These are phyloP conservation scores for Microtus richardsoni DNA, from an alignment of 2,113 vertebrate genomes.

Conservation along the genomic window DNA sequence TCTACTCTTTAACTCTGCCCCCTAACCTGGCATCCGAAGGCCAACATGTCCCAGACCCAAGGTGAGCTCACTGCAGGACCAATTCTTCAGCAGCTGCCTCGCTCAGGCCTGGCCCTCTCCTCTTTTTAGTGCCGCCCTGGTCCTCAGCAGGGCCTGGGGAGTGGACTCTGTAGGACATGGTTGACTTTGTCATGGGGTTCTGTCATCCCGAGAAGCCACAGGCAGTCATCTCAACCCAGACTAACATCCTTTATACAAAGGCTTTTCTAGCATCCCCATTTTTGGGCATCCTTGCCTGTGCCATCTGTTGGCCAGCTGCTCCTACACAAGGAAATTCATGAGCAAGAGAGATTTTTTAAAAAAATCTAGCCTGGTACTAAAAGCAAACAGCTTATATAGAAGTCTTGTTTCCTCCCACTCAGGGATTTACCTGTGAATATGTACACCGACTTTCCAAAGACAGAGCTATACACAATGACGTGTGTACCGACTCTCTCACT, in stretches of 20 bases:
- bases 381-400: not conserved
- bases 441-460: not conserved
- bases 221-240: not conserved
- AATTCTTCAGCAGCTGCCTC: fast-evolving
- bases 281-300: not conserved
- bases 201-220: not conserved
- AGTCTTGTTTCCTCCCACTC: not conserved
- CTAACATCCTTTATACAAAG: not conserved
- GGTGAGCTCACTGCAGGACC: not conserved
- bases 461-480: not conserved
- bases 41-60: not conserved
- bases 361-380: not conserved
- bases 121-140: fast-evolving
- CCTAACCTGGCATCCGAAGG: not conserved
- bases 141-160: not conserved
- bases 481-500: fast-evolving
- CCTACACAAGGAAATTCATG: not conserved
- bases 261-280: not conserved
- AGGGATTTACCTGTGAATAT: not conserved
- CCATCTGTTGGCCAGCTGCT: not conserved
- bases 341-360: not conserved
- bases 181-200: fast-evolving
- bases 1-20: not conserved
- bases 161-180: not conserved
- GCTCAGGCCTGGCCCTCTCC: not conserved